These are phyloP conservation scores for Ctenosaura bakeri DNA, from an alignment of 2,797 vertebrate genomes.

Conservation along the genomic window DNA sequence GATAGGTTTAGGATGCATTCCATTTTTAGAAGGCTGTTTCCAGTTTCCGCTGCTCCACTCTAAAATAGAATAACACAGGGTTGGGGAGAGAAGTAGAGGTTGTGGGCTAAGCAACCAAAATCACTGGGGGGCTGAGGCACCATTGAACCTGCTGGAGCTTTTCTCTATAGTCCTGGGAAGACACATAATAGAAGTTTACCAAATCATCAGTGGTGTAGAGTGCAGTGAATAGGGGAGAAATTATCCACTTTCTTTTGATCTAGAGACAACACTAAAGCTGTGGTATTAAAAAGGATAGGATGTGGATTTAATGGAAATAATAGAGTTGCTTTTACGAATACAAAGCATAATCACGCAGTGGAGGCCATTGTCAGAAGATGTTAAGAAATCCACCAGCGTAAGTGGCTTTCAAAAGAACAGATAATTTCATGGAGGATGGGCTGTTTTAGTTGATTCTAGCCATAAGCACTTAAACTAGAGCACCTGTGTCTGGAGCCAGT, in stretches of 20 bases:
- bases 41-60: background rate
- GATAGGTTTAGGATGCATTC: background rate
- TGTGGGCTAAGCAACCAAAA: background rate
- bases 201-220: constrained; percentile 12
- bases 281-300: background rate
- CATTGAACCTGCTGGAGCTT: background rate
- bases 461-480: background rate
- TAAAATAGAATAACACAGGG: background rate
- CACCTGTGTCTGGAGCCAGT: background rate
- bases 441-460: background rate
- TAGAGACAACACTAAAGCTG: background rate
- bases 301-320: background rate
- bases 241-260: background rate
- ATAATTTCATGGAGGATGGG: background rate
- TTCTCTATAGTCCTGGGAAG: background rate
- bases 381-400: background rate
- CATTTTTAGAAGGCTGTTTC: no score
- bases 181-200: background rate
- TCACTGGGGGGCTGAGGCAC: background rate
- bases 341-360: background rate
- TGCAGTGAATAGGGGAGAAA: constrained; percentile 1
- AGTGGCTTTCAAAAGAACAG: background rate
- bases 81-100: background rate
- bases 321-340: background rate
- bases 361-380: background rate